Evolutionary conservation across 2,888 invertebrate species (phyloP), one percentile per base, ranked within the genome.

Genomic region (Andricus quercusramuli): DNA sequence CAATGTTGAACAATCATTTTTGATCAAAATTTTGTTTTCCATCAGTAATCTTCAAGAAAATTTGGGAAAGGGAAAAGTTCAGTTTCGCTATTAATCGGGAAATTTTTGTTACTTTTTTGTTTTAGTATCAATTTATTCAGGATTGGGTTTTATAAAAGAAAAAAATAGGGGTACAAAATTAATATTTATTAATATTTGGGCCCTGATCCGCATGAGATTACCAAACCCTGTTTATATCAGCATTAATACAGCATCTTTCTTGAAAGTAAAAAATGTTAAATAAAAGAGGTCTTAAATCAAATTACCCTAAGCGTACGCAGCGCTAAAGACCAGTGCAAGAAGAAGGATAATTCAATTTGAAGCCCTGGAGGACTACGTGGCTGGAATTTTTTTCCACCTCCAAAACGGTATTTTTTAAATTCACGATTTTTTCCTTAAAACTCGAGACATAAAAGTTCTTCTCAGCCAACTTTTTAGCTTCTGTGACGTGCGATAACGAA

Each of bases 331-430:
- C 29, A 17, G 17, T 17, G 47, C 13, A 51, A 32, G 47, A 51
- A 51, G 29, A 51, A 70, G 11, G 32, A 51, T 74, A 56, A 74
- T 74, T 74, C 32, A 74, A 20, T 74, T 74, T 13, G 13, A 20
- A 74, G 20, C 51, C 70, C 29, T 20, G n/a, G 29, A 74, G 70
- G 32, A 51, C 9, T 51, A 74, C 51, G 51, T 74, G 47, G 25
- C n/a, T 51, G 70, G 70, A 74, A 70, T 47, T 70, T 70, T 68
- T 47, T 47, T 70, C 44, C 44, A n/a, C 17, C 47, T 70, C 68
- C 17, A 29, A 47, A 29, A 74, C 11, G 6, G 17, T 20, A 47
- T 47, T 56, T 74, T 56, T 74, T 29, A 51, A 56, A 56, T 74
- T 74, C n/a, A 25, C 25, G 11, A 74, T 56, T 74, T 67, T 67